Evolutionary conservation across 2,113 vertebrate genomes (phyloP), one percentile per base, ranked within the genome.

Genomic region (Pipra filicauda): DNA sequence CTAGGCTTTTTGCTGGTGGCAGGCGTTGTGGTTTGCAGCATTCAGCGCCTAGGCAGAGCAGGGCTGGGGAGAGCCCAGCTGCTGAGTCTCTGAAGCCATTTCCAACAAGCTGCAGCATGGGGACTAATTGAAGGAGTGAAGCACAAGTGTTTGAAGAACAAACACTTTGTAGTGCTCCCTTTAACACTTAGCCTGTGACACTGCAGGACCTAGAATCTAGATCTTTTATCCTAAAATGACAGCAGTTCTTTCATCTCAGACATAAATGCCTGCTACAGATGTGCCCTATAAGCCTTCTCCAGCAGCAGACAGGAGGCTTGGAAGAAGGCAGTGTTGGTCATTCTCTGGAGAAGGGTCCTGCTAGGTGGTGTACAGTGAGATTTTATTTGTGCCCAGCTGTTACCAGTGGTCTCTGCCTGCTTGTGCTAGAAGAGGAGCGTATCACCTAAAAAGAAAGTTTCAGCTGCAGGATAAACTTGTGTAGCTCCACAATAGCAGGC

Each of bases 1-100:
- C 73, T 95, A 77, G 91, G 89, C n/a, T 79, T 92, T 92, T 91
- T 66, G 92, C 93, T 97, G 82, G 88, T 91, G 87, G 87, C 91
- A 79, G 13, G 49, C n/a, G 0, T 71, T 8, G 5, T 67, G 79
- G 79, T 84, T 59, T 54, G 54, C 48, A 69, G 55, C 61, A 3
- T 71, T 83, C 19, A 4, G 75, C 2, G 23, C 49, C 61, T 11
- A 66, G 57, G 84, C 23, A 69, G 54, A 43, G 59, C 54, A 9
- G 69, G 48, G 79, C 83, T 81, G 76, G n/a, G 39, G 59, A 70
- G 61, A 41, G 31, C 87, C 20, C 46, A 33, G 69, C 85, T 92
- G 88, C 92, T 57, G 79, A 93, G 65, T 83, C 69, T 64, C 30
- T 8, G 33, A 76, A 91, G 74, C 37, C 27, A 7, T 70, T 94